Conservation (phyloP, 1,140 invertebrate genomes). For the Araneus ventricosus region DNA sequence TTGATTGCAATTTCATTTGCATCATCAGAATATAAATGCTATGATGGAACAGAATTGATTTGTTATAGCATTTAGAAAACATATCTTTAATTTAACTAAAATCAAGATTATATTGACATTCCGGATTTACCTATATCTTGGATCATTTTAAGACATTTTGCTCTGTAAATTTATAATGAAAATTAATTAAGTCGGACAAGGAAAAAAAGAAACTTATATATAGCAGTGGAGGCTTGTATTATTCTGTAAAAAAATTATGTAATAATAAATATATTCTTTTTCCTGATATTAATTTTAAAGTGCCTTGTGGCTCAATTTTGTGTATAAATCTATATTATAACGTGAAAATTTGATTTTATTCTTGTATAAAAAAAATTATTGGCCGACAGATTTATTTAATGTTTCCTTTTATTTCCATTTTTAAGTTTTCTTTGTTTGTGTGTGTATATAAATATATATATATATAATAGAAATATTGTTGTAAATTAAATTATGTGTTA, state of each 20-base stretch:
- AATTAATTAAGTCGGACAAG: conserved; percentile 27
- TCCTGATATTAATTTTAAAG: conserved; percentile 52
- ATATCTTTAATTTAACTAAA: conserved; percentile 73
- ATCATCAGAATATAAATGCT: conserved; percentile 29
- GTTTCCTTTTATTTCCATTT: not conserved
- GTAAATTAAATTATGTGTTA: conserved; percentile 20
- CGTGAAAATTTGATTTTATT: conserved; percentile 26
- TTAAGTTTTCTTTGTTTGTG: conserved; percentile 15
- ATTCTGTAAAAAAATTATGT: conserved; percentile 74
- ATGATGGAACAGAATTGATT: conserved; percentile 55
- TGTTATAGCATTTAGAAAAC: conserved; percentile 64
- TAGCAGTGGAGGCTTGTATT: conserved; percentile 62
- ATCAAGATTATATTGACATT: conserved; percentile 69
- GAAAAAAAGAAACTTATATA: conserved; percentile 13
- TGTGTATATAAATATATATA: not conserved
- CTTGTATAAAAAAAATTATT: conserved; percentile 25
- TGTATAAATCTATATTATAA: conserved; percentile 15
- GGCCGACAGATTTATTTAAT: conserved; percentile 8
- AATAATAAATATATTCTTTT: conserved; percentile 75
- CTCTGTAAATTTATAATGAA: conserved; percentile 65
- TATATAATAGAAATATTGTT: conserved; percentile 10
- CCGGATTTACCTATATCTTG: conserved; percentile 45
- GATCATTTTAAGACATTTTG: conserved; percentile 50
- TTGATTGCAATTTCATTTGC: conserved; percentile 2
- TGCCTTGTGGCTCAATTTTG: conserved; percentile 25